A percentile compares a stretch with the other conserved stretches of the same genome.
Conservation (phyloP, 1,140 invertebrate species). For the Antheraea pernyi region DNA sequence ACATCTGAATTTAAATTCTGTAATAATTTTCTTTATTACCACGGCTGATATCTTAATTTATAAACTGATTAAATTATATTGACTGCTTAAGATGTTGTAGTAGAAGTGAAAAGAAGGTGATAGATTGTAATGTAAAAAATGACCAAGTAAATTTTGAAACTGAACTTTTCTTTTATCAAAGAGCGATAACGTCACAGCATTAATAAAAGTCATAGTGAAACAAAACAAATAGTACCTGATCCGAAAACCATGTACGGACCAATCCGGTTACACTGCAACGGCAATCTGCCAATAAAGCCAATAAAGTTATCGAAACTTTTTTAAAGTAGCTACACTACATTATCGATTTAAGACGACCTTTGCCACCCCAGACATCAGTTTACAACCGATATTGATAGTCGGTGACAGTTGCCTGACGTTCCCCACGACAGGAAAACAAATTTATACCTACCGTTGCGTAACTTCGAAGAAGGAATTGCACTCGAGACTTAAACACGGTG, state of each 20-base stretch:
- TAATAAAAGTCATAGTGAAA: neutral
- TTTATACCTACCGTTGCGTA: neutral
- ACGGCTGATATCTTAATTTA: too few relatives aligned
- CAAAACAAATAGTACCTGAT: neutral
- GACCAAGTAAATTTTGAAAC: too few relatives aligned
- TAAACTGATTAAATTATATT: too few relatives aligned
- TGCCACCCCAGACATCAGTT: slow-evolving; percentile 71
- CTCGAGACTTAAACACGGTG: neutral
- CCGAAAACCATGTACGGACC: neutral
- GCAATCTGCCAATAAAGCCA: slow-evolving; percentile 65
- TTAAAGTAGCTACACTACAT: slow-evolving; percentile 70
- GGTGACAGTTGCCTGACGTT: slow-evolving; percentile 60
- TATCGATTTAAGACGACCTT: slow-evolving; percentile 67
- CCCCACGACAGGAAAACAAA: slow-evolving; percentile 33
- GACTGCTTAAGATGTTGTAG: too few relatives aligned
- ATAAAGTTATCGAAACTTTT: slow-evolving; percentile 65
- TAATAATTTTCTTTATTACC: too few relatives aligned
- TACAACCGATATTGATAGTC: slow-evolving; percentile 71
- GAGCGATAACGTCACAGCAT: neutral
- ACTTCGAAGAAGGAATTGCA: neutral
- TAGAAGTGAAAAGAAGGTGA: too few relatives aligned
- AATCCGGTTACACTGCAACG: slow-evolving; percentile 37
- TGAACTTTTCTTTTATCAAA: too few relatives aligned
- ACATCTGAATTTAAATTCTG: too few relatives aligned
- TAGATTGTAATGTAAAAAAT: too few relatives aligned